Base-by-base conservation (phyloP, 37 sponge, comb jelly and placozoan species). In the Corticium candelabrum region DNA sequence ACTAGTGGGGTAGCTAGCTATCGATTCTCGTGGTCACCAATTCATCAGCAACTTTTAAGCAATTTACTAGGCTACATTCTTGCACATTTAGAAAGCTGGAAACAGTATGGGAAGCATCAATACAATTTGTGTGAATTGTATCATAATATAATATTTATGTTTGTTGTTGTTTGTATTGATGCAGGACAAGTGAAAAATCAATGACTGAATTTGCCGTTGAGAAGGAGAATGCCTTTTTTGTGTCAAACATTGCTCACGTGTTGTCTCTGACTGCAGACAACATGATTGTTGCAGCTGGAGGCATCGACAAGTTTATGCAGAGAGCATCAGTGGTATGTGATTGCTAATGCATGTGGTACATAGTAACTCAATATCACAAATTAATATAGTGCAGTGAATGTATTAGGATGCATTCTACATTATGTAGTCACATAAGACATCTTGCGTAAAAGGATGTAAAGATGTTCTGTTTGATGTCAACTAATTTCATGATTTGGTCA, bases 191-290 rank as follows among this genome's bases (percentile, higher is more conserved):
- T 50, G 62, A 21, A 72, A 40, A 79, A 3, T 37, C 1, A 76
- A 70, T 37, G 33, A 41, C 77, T 40, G 77, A 80, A 1, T 37
- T 68, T 3, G 29, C 79, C 3, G 77, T 41, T n/a, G 76, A 82
- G 21, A 39, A 68, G 1, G 70, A 56, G 0, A 85, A 85, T 69
- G 78, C 77, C 40, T 74, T 76, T 30, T 77, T 85, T 67, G 67
- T 84, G 36, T 79, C 88, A 27, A 90, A 90, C 82, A 39, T 83
- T 1, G 81, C 82, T 29, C 90, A 94, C n/a, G 36, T 90, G 7
- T 62, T 90, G 40, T 89, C 84, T 5, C 80, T 94, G 1, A 81
- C 77, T 29, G 84, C 76, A 7, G 94, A 94, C 68, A 78, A 76
- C 67, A 3, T 90, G 1, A 73, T 94, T 1, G 82, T 40, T 0